A percentile compares a stretch with the other conserved stretches of the same genome.
phyloP scores from a whole-genome alignment of 2,797 vertebrate genomes.

The Arrhamphus sclerolepis region DNA sequence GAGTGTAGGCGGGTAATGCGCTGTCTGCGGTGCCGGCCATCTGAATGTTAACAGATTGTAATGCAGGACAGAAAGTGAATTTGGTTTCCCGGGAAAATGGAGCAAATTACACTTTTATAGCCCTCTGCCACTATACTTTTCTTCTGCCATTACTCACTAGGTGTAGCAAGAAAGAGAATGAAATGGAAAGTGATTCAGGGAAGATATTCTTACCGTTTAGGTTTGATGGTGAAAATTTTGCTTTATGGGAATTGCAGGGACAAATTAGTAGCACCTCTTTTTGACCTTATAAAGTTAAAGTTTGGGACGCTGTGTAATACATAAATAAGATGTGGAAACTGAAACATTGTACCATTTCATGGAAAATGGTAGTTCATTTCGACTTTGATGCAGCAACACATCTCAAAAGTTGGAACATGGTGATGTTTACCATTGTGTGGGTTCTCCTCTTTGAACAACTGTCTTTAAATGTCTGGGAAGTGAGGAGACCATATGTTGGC shows the following conservation, averaged over 20 bases:
- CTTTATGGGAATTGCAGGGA: slow-evolving; percentile 42
- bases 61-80: slow-evolving; percentile 76
- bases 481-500: too few species aligned
- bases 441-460: too few species aligned
- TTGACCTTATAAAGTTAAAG: slow-evolving; percentile 38
- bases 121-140: slow-evolving; percentile 81
- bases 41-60: slow-evolving; percentile 82
- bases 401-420: too few species aligned
- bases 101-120: slow-evolving; percentile 86
- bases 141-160: slow-evolving; percentile 78
- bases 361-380: too few species aligned
- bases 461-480: too few species aligned
- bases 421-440: too few species aligned
- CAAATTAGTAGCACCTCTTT: slow-evolving; percentile 47
- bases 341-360: too few species aligned
- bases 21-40: slow-evolving; percentile 70
- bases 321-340: too few species aligned
- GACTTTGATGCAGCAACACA: too few species aligned
- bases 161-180: slow-evolving; percentile 47
- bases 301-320: too few species aligned
- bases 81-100: slow-evolving; percentile 81
- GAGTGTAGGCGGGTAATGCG: slow-evolving; percentile 72
- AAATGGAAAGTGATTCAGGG: slow-evolving; percentile 59
- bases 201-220: slow-evolving; percentile 63
- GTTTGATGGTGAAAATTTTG: slow-evolving; percentile 44